Percentiles rank a stretch among this genome's conserved stretches.
Conservation (phyloP, 2,797 vertebrate genomes). For the Neopelma chrysocephalum region DNA sequence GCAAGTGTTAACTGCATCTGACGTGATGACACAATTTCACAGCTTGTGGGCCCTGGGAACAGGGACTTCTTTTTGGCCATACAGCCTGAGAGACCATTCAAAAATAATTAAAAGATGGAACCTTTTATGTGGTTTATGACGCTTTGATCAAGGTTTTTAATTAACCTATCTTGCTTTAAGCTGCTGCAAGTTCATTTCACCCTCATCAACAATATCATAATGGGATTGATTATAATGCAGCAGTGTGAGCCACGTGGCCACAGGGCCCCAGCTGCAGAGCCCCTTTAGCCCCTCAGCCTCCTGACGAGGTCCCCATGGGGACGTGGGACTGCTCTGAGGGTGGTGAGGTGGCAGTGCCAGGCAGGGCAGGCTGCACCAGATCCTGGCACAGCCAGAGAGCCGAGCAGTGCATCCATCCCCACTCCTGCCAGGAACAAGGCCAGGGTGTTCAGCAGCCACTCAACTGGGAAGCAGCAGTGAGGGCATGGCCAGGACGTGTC, state of each 20-base stretch:
- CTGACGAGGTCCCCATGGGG: rapidly evolving
- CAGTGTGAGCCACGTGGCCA: rapidly evolving
- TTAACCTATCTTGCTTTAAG: constrained; percentile 70
- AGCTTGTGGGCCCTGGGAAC: neutral
- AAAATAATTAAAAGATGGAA: constrained; percentile 70
- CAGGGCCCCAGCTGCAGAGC: neutral
- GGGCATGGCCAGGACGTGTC: rapidly evolving
- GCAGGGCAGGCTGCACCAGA: neutral
- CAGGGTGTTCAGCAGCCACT: neutral
- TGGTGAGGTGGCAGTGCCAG: neutral
- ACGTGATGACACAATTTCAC: neutral
- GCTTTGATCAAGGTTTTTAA: constrained; percentile 71
- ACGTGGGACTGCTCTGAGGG: rapidly evolving
- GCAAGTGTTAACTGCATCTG: neutral
- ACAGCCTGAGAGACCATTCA: constrained; percentile 13
- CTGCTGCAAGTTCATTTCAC: constrained; percentile 46
- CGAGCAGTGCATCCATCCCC: neutral
- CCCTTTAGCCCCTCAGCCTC: neutral
- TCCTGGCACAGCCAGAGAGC: rapidly evolving
- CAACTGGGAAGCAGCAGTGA: neutral
- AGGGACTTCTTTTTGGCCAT: neutral
- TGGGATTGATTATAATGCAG: neutral
- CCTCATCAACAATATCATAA: neutral
- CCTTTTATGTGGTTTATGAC: constrained; percentile 46
- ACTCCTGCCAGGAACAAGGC: rapidly evolving